Conservation (phyloP, 2,888 invertebrate species). For the Galerucella nymphaeae region DNA sequence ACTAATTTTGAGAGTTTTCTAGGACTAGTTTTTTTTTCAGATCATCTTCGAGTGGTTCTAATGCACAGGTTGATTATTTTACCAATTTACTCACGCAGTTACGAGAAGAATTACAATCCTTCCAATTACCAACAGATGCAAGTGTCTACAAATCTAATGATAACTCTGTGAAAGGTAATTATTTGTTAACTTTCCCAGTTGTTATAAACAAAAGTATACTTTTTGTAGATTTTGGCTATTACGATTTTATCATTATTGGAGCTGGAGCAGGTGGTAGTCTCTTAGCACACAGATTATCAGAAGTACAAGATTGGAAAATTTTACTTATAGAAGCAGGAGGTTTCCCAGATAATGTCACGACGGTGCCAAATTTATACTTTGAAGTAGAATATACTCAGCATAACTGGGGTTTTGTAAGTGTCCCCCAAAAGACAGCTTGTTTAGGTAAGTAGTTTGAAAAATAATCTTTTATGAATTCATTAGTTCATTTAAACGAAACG, state of each 20-base stretch:
- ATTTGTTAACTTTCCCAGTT: slow-evolving; percentile 11
- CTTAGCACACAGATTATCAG: slow-evolving; percentile 44
- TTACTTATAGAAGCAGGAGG: slow-evolving; percentile 48
- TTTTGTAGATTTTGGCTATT: slow-evolving; percentile 42
- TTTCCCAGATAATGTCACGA: slow-evolving; percentile 61
- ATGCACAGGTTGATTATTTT: slow-evolving; percentile 33
- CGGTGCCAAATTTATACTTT: slow-evolving; percentile 69
- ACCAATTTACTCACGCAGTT: slow-evolving; percentile 34
- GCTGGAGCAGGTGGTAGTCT: slow-evolving; percentile 45
- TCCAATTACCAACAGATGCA: slow-evolving; percentile 42
- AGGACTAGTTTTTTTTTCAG: slow-evolving; percentile 7
- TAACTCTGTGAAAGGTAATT: slow-evolving; percentile 31
- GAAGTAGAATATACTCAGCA: slow-evolving; percentile 72
- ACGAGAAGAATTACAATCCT: slow-evolving; percentile 31
- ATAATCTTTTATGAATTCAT: not conserved
- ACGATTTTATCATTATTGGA: slow-evolving; percentile 46
- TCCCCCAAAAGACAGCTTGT: slow-evolving; percentile 73
- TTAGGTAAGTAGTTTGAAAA: slow-evolving; percentile 34
- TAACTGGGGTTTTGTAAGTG: slow-evolving; percentile 79
- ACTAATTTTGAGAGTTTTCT: too few relatives aligned
- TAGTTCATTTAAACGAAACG: too few relatives aligned
- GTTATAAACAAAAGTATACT: not conserved
- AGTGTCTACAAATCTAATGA: slow-evolving; percentile 35
- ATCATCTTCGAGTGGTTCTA: slow-evolving; percentile 22
- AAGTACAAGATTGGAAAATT: slow-evolving; percentile 41